phyloP scores from a whole-genome alignment of 2,797 vertebrate species.

The Enteromius paludinosus region DNA sequence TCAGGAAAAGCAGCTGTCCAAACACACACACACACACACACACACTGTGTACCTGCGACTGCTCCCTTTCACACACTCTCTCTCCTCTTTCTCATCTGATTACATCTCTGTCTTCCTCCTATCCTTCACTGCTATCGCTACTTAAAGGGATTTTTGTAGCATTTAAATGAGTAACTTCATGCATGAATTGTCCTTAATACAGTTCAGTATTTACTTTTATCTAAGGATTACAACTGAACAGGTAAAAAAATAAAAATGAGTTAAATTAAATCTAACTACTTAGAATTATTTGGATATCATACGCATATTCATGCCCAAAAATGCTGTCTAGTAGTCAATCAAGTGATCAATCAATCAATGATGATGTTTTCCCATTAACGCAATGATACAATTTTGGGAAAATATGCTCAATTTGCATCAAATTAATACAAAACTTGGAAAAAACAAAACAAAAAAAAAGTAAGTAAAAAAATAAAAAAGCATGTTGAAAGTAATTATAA shows the following conservation, averaged over 20 bases:
- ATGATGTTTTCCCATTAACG: not conserved
- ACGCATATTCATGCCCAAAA: not conserved
- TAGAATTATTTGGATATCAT: not conserved
- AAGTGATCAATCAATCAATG: not conserved
- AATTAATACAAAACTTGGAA: too few relatives aligned
- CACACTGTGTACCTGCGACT: conserved; percentile 73
- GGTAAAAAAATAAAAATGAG: not conserved
- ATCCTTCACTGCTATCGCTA: not conserved
- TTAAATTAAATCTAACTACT: not conserved
- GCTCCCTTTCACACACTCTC: not conserved
- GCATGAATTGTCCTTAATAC: not conserved
- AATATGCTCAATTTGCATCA: not conserved
- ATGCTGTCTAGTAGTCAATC: not conserved
- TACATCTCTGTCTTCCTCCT: not conserved
- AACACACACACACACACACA: conserved; percentile 71
- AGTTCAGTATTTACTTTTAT: not conserved
- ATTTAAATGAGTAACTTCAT: not conserved
- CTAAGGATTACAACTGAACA: not conserved
- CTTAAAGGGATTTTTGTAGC: not conserved
- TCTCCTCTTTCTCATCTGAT: not conserved
- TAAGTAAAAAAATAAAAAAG: too few relatives aligned
- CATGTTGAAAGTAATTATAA: not conserved
- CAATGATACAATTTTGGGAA: not conserved
- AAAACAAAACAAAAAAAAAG: too few relatives aligned
- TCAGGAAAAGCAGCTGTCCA: conserved; percentile 85